Evolutionary conservation across 2,888 invertebrate genomes (phyloP), one percentile per base, ranked within the genome.

Genomic region (Platypus cylindrus): DNA sequence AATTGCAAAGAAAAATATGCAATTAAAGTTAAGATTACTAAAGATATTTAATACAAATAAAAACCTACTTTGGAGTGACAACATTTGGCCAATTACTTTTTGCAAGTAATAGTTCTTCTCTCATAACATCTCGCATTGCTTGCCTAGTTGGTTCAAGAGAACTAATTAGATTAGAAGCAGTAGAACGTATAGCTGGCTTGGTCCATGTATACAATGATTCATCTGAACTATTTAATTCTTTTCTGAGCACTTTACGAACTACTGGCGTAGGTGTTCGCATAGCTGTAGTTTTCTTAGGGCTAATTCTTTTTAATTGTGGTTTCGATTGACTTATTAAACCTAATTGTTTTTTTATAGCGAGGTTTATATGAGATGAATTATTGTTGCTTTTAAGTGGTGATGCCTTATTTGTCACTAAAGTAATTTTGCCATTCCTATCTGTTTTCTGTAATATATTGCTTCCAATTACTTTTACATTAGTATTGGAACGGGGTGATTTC

Each of bases 361-460:
- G 34, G 37, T 59, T 61, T 17, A 63, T 57, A 37, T 56, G 54
- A 14, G 41, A 40, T 5, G 47, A 45, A 22, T 47, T 46, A 17
- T 51, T 47, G 30, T 54, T 53, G 9, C 50, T 44, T 49, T 68
- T 64, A n/a, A n/a, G n/a, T n/a, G n/a, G n/a, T n/a, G n/a, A n/a
- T n/a, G n/a, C n/a, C n/a, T n/a, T n/a, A 45, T 65, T 66, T n/a
- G 70, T 64, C 0, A 63, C 54, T 24, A 70, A 48, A n/a, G 63
- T 58, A n/a, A 70, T 63, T 45, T 67, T 64, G 16, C 70, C 70
- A 54, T 68, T 66, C 15, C 65, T 58, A 38, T 68, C 68, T 15
- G 64, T 63, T 50, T 67, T 65, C 23, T 63, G 54, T 9, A 67
- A 56, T 39, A 69, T 68, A 37, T 60, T 62, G n/a, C 53, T 51